Conservation (phyloP, 2,113 vertebrate genomes). For the Macquaria ambigua region DNA sequence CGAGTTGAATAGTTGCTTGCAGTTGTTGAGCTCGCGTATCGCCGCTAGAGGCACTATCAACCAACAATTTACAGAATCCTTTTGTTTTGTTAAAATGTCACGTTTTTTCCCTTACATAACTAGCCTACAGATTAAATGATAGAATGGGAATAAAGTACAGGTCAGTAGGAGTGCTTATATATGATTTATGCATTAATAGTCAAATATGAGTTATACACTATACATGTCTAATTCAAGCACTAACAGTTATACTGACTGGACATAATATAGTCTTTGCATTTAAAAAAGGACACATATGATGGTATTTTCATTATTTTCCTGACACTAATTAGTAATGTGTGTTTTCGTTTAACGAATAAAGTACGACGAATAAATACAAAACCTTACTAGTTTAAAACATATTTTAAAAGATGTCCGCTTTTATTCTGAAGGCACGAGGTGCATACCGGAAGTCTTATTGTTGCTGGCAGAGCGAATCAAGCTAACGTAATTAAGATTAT, state of each 20-base stretch:
- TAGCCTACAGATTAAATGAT: not conserved
- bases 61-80: no score
- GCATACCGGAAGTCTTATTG: not conserved
- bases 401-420: no score
- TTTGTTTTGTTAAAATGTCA: not conserved
- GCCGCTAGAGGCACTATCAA: constrained; percentile 5
- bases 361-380: not conserved
- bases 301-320: not conserved
- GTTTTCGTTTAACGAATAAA: not conserved
- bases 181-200: no score
- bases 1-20: no score
- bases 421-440: not conserved
- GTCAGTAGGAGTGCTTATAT: no score
- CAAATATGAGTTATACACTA: no score
- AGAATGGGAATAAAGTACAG: not conserved
- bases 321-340: not conserved
- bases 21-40: not conserved
- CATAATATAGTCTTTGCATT: no score
- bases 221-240: no score
- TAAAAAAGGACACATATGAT: no score
- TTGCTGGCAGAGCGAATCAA: not conserved
- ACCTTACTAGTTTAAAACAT: not conserved
- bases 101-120: not conserved
- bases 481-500: not conserved
- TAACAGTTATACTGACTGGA: no score